phyloP scores from a whole-genome alignment of 1,140 invertebrate species.

The Notospermus geniculatus region DNA sequence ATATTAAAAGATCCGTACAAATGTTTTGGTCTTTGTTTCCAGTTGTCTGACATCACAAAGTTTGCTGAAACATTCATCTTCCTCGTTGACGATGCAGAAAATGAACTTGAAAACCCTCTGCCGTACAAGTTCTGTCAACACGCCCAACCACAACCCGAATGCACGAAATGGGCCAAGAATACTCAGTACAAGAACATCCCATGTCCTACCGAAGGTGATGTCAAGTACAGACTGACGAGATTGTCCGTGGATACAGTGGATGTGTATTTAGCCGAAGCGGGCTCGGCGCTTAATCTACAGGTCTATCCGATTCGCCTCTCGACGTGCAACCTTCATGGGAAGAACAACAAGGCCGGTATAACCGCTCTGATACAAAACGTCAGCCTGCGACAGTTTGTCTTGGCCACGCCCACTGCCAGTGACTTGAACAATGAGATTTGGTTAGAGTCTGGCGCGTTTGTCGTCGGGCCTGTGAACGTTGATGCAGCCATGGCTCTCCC shows the following conservation, averaged over 20 bases:
- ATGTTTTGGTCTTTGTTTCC: conserved; percentile 22
- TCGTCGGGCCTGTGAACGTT: conserved; percentile 84
- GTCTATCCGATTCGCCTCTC: conserved; percentile 83
- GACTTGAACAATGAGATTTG: conserved; percentile 60
- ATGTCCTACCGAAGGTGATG: conserved; percentile 82
- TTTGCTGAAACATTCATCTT: conserved; percentile 86
- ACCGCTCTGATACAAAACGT: conserved; percentile 83
- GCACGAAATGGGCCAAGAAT: conserved; percentile 58
- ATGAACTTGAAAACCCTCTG: conserved; percentile 76
- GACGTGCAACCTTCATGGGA: conserved; percentile 91
- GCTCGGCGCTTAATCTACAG: conserved; percentile 83
- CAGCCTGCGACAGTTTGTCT: conserved; percentile 66
- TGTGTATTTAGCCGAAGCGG: conserved; percentile 84
- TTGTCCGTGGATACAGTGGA: conserved; percentile 88
- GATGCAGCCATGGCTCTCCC: conserved; percentile 75
- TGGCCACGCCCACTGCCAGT: conserved; percentile 31
- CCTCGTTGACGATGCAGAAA: conserved; percentile 84
- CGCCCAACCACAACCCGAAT: conserved; percentile 72
- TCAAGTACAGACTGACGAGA: conserved; percentile 93
- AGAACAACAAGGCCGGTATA: conserved; percentile 82
- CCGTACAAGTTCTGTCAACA: conserved; percentile 82
- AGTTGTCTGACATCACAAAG: conserved; percentile 80
- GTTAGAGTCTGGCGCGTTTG: conserved; percentile 89
- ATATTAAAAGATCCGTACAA: no score
- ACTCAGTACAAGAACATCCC: conserved; percentile 42